phyloP scores from a whole-genome alignment of 2,113 vertebrate genomes.

The Helogale parvula region DNA sequence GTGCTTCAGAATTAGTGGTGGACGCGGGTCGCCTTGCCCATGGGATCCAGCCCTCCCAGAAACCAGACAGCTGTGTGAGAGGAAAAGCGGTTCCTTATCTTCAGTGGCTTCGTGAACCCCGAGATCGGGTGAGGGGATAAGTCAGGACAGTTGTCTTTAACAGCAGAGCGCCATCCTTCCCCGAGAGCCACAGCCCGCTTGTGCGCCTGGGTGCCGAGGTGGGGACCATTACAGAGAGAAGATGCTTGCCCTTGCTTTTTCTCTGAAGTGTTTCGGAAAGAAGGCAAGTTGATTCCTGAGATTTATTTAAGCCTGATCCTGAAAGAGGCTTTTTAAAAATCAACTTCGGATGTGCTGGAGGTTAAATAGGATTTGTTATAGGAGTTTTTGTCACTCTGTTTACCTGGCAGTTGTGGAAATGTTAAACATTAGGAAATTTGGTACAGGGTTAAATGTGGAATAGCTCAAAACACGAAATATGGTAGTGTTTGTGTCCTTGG shows the following conservation, averaged over 20 bases:
- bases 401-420: background rate
- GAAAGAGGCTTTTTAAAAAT: conserved; percentile 14
- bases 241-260: background rate
- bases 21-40: background rate
- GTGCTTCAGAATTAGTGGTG: background rate
- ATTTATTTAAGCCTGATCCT: background rate
- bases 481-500: background rate
- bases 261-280: background rate
- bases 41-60: background rate
- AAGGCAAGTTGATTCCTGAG: background rate
- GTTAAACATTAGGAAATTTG: background rate
- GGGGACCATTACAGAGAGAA: background rate
- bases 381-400: background rate
- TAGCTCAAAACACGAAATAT: background rate
- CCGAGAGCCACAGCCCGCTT: background rate
- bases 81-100: background rate
- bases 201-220: background rate
- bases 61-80: conserved; percentile 4
- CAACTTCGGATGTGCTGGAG: background rate
- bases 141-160: background rate
- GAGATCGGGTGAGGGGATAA: background rate
- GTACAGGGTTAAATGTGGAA: background rate
- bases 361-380: background rate
- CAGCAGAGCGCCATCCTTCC: background rate
- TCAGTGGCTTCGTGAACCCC: background rate